A percentile compares a stretch with the other conserved stretches of the same genome.
These are phyloP conservation scores for Syndactyla subalaris DNA, from an alignment of 2,797 vertebrate species.

Conservation along the genomic window DNA sequence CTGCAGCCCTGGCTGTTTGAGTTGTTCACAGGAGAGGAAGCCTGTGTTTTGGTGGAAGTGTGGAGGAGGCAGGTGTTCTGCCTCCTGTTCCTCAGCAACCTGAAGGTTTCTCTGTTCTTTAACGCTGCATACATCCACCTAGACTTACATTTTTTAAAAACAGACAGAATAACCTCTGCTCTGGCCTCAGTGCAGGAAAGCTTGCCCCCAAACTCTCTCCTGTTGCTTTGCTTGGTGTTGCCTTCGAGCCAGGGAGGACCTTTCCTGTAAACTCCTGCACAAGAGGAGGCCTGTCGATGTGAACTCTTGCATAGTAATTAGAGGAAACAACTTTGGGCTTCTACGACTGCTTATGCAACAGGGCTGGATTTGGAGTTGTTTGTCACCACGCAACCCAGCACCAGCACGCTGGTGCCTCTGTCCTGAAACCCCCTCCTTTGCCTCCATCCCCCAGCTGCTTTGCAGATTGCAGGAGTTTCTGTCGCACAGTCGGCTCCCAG, in stretches of 20 bases:
- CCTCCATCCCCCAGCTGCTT: neutral
- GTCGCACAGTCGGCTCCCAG: neutral
- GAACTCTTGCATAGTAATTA: slow-evolving; percentile 54
- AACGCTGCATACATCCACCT: neutral
- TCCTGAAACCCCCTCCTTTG: neutral
- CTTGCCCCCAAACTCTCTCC: neutral
- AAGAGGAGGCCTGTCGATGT: slow-evolving; percentile 52
- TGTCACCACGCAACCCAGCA: neutral
- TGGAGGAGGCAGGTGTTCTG: neutral
- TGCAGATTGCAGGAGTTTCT: slow-evolving; percentile 15
- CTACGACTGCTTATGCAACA: slow-evolving; percentile 32
- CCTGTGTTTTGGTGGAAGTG: neutral
- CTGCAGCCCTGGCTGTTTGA: neutral
- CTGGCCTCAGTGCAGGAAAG: neutral
- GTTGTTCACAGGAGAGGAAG: neutral
- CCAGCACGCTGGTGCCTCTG: neutral
- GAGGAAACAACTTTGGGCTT: slow-evolving; percentile 50
- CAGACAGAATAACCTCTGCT: neutral
- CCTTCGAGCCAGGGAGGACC: neutral
- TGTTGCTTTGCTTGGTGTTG: neutral
- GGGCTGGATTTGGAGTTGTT: neutral
- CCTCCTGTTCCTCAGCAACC: neutral
- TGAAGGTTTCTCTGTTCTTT: neutral
- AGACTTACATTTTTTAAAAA: neutral
- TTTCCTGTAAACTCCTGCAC: slow-evolving; percentile 23